phyloP scores from a whole-genome alignment of 2,797 vertebrate genomes.

The Alectoris magna region DNA sequence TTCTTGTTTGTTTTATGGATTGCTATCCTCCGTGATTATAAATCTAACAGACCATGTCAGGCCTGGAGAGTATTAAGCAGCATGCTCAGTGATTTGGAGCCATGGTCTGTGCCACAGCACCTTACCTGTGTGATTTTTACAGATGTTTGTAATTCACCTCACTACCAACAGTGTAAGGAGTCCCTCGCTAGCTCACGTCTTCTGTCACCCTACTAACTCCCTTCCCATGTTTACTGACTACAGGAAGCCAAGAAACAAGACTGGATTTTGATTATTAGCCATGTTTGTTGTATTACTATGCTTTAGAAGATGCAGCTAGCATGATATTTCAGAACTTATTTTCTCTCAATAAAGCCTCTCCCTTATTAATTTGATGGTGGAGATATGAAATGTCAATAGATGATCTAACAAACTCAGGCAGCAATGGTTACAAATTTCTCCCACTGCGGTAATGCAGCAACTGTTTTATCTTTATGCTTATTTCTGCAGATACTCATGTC shows the following conservation, averaged over 20 bases:
- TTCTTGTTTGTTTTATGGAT: neutral
- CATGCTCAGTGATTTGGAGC: neutral
- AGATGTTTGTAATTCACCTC: neutral
- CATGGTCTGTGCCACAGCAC: neutral
- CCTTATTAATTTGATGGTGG: neutral
- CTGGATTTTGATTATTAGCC: neutral
- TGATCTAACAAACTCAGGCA: neutral
- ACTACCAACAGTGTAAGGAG: neutral
- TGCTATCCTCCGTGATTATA: neutral
- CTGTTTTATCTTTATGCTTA: constrained; percentile 51
- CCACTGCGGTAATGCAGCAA: constrained; percentile 27
- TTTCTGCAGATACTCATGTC: constrained; percentile 88
- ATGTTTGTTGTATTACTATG: neutral
- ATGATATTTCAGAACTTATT: neutral
- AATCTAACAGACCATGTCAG: neutral
- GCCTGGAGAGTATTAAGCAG: neutral
- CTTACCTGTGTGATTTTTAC: neutral
- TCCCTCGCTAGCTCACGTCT: neutral
- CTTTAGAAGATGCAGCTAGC: neutral
- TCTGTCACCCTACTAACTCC: neutral
- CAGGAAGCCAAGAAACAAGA: neutral
- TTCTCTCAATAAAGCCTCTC: neutral
- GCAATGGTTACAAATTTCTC: neutral
- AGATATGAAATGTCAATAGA: neutral
- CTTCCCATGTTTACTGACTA: neutral